Evolutionary conservation across 30 jellyfish, hydroid and myxozoan genomes (phyloP), one percentile per base, ranked within the genome.

Genomic region (Clytia hemisphaerica): DNA sequence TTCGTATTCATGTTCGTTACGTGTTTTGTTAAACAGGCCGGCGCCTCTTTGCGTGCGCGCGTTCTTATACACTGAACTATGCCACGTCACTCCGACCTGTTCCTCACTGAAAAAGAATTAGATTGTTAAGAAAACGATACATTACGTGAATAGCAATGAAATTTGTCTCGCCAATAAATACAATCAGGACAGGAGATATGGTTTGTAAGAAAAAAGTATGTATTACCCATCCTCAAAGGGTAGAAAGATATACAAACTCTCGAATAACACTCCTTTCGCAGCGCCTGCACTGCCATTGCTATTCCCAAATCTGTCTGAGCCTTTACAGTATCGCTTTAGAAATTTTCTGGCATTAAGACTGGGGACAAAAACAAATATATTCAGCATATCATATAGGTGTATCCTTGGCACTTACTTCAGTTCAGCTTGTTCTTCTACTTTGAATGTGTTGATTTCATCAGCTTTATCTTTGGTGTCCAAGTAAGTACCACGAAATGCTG

Each of bases 391-490:
- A 19, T 19, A 16, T 12, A 12, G 19, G 54, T 42, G 33, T 21
- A 57, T 5, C 30, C 12, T 57, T 21, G 4, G 7, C 36, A 57
- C 36, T 57, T 57, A 57, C 70, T 44, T n/a, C 44, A 57, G 15
- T 2, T 33, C 70, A 57, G 70, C 40, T 73, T 74, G 90, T 51
- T 83, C 90, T 3, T 74, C 90, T 24, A 83, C 25, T 33, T 83
- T 83, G 35, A 54, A 72, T 42, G 67, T 72, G 44, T 83, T 83
- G 48, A 83, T 35, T 2, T 64, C 81, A 73, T 83, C 94, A 19
- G 94, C 94, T 65, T 83, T 67, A 18, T 83, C 94, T 54, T 83
- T 83, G 7, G 85, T 83, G 57, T 83, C 94, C 27, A 83, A 76
- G 37, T 83, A 83, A 4, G 79, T 59, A 22, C 94, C 94, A 19